Conservation (phyloP, 2,113 vertebrate genomes). For the Pitta sordida region DNA sequence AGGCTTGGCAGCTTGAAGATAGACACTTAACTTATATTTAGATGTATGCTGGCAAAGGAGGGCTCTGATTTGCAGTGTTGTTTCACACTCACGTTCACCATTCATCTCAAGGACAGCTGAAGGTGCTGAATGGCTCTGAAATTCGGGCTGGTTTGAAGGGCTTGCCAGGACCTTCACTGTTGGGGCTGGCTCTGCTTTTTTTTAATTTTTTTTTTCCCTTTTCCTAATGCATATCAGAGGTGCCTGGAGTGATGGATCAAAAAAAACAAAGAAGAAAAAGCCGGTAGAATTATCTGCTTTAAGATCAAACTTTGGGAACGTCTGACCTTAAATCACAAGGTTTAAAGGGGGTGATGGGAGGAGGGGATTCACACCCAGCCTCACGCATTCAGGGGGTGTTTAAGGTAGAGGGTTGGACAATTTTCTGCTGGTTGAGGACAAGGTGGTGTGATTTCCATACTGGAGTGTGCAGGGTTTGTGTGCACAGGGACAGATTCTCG, state of each 20-base stretch:
- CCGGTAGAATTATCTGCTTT: not conserved
- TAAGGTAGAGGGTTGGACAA: not conserved
- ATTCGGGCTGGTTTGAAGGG: constrained; percentile 11
- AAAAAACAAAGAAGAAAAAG: not conserved
- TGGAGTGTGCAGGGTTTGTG: not conserved
- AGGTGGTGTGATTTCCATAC: not conserved
- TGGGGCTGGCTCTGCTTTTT: not conserved
- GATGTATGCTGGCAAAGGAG: constrained; percentile 53
- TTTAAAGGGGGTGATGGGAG: not conserved
- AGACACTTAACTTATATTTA: constrained; percentile 60
- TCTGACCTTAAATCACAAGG: fast-evolving
- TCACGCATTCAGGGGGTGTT: fast-evolving
- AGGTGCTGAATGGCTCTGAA: constrained; percentile 61
- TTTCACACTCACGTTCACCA: constrained; percentile 35
- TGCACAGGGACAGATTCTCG: not conserved
- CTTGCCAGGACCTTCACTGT: not conserved
- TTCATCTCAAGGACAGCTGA: constrained; percentile 58
- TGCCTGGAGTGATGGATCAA: not conserved
- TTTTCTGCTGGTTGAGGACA: not conserved
- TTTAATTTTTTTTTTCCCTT: not conserved
- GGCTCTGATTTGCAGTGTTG: constrained; percentile 25
- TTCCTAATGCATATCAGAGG: not conserved
- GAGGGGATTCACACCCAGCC: fast-evolving
- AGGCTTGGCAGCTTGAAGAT: constrained; percentile 41
- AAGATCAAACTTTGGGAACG: not conserved